These are phyloP conservation scores for Denticeps clupeoides DNA, from an alignment of 2,797 vertebrate species.

Conservation along the genomic window DNA sequence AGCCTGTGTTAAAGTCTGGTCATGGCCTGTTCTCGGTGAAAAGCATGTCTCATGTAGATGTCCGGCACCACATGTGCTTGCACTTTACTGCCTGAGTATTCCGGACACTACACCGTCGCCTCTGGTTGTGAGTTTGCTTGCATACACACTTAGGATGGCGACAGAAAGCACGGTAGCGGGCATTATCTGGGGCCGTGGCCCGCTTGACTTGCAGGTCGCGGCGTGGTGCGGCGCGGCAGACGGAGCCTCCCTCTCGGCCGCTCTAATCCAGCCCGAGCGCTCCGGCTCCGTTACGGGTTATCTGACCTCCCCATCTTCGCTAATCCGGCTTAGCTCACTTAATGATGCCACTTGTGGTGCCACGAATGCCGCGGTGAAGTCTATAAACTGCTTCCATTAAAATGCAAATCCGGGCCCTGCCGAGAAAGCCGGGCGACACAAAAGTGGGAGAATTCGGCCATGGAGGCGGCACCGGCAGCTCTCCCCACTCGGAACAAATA, in stretches of 20 bases:
- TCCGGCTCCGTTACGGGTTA: slow-evolving; percentile 76
- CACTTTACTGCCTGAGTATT: too few relatives aligned
- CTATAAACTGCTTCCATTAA: slow-evolving; percentile 99
- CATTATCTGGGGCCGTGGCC: too few relatives aligned
- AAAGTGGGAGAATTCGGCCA: slow-evolving; percentile 80
- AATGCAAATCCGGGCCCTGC: slow-evolving; percentile 95
- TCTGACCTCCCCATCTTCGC: slow-evolving; percentile 92
- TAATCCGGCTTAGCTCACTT: slow-evolving; percentile 99
- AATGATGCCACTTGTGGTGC: slow-evolving; percentile 99
- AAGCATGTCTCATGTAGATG: too few relatives aligned
- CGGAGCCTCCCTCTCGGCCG: slow-evolving; percentile 54
- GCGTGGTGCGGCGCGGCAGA: slow-evolving; percentile 42
- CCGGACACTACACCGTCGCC: too few relatives aligned
- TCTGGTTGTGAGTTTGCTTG: too few relatives aligned
- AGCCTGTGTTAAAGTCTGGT: too few relatives aligned
- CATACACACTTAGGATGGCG: too few relatives aligned
- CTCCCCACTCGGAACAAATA: slow-evolving; percentile 58
- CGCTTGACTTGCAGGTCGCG: neutral
- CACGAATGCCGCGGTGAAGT: slow-evolving; percentile 83
- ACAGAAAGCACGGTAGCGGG: too few relatives aligned
- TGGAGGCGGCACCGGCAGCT: slow-evolving; percentile 44
- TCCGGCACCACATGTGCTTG: too few relatives aligned
- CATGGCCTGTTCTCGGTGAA: too few relatives aligned
- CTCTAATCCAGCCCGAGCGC: slow-evolving; percentile 78
- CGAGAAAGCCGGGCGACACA: slow-evolving; percentile 81